These are phyloP conservation scores for Halichoerus grypus DNA, from an alignment of 2,113 vertebrate genomes.

Conservation along the genomic window DNA sequence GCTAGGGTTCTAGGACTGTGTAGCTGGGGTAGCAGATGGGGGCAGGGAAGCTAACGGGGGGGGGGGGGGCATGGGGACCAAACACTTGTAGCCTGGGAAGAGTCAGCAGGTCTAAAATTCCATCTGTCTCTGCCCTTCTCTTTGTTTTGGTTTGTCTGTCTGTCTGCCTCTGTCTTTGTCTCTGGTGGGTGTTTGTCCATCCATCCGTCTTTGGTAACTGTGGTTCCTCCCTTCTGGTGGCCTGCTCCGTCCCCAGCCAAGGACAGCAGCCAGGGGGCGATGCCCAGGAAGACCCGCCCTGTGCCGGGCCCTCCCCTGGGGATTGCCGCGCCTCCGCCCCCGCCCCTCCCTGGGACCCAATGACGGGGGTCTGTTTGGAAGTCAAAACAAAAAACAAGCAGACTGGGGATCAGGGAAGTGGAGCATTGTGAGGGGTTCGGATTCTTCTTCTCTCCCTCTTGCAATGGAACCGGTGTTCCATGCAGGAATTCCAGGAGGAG, in stretches of 20 bases:
- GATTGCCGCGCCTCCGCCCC: neutral
- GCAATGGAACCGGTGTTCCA: neutral
- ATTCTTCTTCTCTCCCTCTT: neutral
- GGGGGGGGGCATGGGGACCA: neutral
- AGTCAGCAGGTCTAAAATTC: neutral
- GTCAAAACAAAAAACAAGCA: slow-evolving; percentile 58
- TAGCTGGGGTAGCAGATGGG: neutral
- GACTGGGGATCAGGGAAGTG: neutral
- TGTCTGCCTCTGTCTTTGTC: slow-evolving; percentile 62
- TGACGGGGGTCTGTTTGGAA: slow-evolving; percentile 22
- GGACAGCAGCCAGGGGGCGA: neutral
- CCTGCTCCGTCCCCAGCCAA: neutral
- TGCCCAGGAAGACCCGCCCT: slow-evolving; percentile 48
- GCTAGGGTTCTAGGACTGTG: slow-evolving; percentile 12
- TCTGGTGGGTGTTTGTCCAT: slow-evolving; percentile 48
- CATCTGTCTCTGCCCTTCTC: slow-evolving; percentile 6
- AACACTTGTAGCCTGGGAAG: neutral
- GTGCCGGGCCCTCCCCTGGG: neutral
- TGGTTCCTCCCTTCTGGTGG: slow-evolving; percentile 55
- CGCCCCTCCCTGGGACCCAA: neutral
- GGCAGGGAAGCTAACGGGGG: neutral
- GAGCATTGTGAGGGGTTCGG: neutral
- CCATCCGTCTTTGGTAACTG: neutral
- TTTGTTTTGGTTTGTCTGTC: slow-evolving; percentile 42
- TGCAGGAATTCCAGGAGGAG: neutral